Evolutionary conservation across 2,113 vertebrate genomes (phyloP), one percentile per base, ranked within the genome.

Genomic region (Ploceus nigricollis): DNA sequence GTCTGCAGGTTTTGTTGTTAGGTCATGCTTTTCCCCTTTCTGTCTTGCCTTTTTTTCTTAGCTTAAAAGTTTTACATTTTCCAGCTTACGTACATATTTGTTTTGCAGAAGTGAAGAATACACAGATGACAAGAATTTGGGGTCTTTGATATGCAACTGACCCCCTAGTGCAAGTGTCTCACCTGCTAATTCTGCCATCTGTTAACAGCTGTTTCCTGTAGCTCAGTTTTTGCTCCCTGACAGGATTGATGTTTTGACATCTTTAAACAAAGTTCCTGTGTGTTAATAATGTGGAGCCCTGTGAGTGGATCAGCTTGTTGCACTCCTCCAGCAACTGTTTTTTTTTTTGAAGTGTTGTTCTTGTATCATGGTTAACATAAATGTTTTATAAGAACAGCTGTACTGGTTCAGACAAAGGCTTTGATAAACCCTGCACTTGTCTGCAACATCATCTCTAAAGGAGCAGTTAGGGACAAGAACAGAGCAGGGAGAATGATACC

Each of bases 381-480:
- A 88, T 84, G 82, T 95, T 94, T 95, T 92, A 86, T 81, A 90
- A 50, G 90, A 92, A 63, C 92, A 95, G 51, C 76, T 90, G 69
- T 91, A 71, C 39, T 68, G 82, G 47, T 89, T 89, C 47, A 93
- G 68, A 81, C 86, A 96, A 81, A 95, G 56, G 47, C 54, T 81
- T 63, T 90, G 68, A 86, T 60, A 81, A 54, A 83, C n/a, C 39
- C 13, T 5, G 68, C 50, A 15, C 56, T 89, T 71, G 82, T 65
- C 72, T 81, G 64, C 82, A 73, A 5, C 76, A 82, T 66, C 76
- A 70, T 70, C 47, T 77, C 21, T 61, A 22, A 65, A 70, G 11
- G 51, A 71, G 39, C 77, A 81, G 42, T 77, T 81, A 33, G 17
- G 63, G 51, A 63, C 2, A 4, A 64, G 51, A 96, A 91, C 63